Evolutionary conservation across 2,797 vertebrate species (phyloP).

Genomic region (Rhodeus uyekii): DNA sequence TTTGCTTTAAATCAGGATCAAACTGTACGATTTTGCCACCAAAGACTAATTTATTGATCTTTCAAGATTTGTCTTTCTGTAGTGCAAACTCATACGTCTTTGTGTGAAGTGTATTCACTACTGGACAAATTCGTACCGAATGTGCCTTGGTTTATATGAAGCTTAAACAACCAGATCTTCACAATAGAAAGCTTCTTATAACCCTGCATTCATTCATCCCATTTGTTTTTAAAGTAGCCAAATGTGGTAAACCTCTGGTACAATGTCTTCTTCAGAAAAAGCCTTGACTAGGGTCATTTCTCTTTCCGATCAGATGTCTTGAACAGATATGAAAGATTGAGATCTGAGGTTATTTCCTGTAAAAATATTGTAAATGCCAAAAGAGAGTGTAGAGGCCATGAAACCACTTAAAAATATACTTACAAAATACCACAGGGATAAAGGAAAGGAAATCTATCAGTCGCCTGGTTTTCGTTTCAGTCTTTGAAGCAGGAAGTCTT

Average conservation of each 20-base stretch:
- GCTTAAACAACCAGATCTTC: not conserved
- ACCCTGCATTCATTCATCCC: not conserved
- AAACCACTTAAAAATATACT: constrained; percentile 12
- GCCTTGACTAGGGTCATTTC: not conserved
- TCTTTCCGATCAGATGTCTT: not conserved
- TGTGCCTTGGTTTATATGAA: not conserved
- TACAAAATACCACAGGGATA: constrained; percentile 12
- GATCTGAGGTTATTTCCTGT: constrained; percentile 18
- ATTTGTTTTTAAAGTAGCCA: not conserved
- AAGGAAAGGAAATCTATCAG: constrained; percentile 46
- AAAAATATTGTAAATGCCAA: constrained; percentile 11
- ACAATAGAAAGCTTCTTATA: not conserved
- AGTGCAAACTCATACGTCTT: not conserved
- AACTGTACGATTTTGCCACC: not conserved
- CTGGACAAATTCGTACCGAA: not conserved
- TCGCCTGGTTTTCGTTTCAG: constrained; percentile 52
- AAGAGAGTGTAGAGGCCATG: not conserved
- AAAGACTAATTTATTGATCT: not conserved
- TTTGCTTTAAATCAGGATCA: not conserved
- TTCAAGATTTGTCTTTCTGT: not conserved
- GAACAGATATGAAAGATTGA: constrained; percentile 5
- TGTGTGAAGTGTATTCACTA: not conserved
- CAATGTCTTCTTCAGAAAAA: not conserved
- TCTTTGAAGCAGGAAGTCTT: constrained; percentile 62
- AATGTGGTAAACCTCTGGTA: not conserved